These are phyloP conservation scores for Tor tambroides DNA, from an alignment of 2,113 vertebrate genomes.

Conservation along the genomic window DNA sequence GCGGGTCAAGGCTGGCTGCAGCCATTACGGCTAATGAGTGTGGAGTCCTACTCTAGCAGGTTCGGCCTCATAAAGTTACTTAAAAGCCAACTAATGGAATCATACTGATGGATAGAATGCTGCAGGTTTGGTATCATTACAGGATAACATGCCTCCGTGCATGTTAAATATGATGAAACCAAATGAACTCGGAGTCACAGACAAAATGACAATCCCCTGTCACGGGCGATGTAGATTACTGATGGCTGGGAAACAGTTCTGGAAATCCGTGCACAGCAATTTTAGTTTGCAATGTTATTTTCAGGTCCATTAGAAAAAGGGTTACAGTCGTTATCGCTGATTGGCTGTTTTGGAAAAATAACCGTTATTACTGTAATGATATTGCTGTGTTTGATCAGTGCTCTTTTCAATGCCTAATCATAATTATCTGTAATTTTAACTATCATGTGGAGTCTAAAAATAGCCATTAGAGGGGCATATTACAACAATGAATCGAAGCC, in stretches of 20 bases:
- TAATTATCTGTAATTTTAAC: constrained; percentile 34
- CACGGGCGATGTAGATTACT: constrained; percentile 43
- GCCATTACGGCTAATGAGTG: constrained; percentile 83
- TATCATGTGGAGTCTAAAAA: constrained; percentile 15
- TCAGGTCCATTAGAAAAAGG: constrained; percentile 55
- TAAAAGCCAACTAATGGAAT: constrained; percentile 83
- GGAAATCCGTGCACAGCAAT: constrained; percentile 43
- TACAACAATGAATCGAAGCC: background rate
- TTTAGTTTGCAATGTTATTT: constrained; percentile 45
- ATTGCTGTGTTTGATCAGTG: constrained; percentile 27
- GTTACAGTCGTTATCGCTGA: constrained; percentile 38
- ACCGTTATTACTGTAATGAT: constrained; percentile 47
- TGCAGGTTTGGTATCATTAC: constrained; percentile 73
- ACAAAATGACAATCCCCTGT: constrained; percentile 31
- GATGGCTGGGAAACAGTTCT: constrained; percentile 35
- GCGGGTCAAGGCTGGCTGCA: constrained; percentile 78
- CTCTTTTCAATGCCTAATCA: constrained; percentile 33
- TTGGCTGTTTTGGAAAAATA: constrained; percentile 28
- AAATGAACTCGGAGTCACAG: constrained; percentile 67
- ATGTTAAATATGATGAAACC: constrained; percentile 72
- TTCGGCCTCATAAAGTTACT: constrained; percentile 80
- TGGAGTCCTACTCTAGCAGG: constrained; percentile 83
- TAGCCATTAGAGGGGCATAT: background rate
- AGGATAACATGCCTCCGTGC: constrained; percentile 66
- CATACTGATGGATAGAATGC: constrained; percentile 73